Base-by-base conservation (phyloP, 2,888 invertebrate species). In the Apoda limacodes region DNA sequence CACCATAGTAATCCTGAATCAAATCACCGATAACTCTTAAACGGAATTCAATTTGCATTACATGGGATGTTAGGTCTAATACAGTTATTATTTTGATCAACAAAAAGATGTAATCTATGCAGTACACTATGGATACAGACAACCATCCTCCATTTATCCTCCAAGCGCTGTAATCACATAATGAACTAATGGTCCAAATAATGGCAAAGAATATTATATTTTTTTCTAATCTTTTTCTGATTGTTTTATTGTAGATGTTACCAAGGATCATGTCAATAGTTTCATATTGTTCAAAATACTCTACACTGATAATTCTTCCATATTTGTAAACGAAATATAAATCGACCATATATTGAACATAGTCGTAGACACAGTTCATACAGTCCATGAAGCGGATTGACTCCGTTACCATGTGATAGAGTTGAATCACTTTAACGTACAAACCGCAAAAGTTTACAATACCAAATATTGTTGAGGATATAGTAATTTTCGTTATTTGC, bases 1-100 rank as follows among this genome's bases (percentile, higher is more conserved):
- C 29, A 3, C 32, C 28, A 30, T 62, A 66, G 31, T 46, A 54
- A 5, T 40, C 41, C 35, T 56, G 48, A 4, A 67, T 32, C 7
- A 55, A 42, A 31, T 67, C 56, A 12, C 52, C 54, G 3, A 74
- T 50, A 9, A 52, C 46, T 29, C 42, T 47, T n/a, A 75, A 33
- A 25, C 74, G 52, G 24, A 44, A 50, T 38, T 65, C 61, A 6
- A 68, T 49, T 2, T 69, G 60, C 43, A 59, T 53, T 4, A 65
- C 51, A 34, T 75, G 65, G 13, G 59, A 52, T 15, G 62, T 61
- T 12, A 74, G 45, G 41, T 72, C 66, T 12, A 74, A 33, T 3
- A 52, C 62, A 1, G 64, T 66, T 1, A 70, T 35, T 11, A 71
- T 66, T 55, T 72, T 75, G 19, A 70, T 56, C n/a, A 63, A 47